Conservation (phyloP, 1,140 invertebrate species). For the Neodiprion pinetum region DNA sequence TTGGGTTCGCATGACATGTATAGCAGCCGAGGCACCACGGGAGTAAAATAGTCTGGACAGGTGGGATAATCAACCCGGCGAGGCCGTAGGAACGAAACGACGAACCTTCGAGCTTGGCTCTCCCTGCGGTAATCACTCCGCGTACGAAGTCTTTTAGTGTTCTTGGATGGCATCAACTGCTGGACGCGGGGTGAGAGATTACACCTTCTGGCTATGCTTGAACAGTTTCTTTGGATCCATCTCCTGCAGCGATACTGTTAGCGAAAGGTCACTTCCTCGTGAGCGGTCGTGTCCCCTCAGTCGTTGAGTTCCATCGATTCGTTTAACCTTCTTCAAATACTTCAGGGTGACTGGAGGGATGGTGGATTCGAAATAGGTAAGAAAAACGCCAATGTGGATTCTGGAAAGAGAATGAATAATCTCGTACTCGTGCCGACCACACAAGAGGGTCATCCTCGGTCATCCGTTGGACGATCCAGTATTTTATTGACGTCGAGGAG, state of each 20-base stretch:
- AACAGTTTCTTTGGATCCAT: neutral
- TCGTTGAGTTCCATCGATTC: too few relatives aligned
- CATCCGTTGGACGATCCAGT: slow-evolving; percentile 34
- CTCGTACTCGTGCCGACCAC: neutral
- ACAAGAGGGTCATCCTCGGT: slow-evolving; percentile 7
- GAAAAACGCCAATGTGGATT: too few relatives aligned
- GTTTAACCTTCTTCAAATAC: too few relatives aligned
- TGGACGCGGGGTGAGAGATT: neutral
- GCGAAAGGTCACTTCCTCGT: neutral
- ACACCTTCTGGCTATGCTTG: slow-evolving; percentile 2
- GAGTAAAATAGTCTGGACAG: slow-evolving; percentile 58
- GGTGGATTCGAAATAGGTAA: too few relatives aligned
- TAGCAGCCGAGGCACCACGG: slow-evolving; percentile 29
- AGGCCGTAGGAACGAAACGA: neutral
- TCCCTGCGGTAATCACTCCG: slow-evolving; percentile 52
- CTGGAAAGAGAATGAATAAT: neutral
- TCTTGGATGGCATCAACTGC: slow-evolving; percentile 10
- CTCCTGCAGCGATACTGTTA: neutral
- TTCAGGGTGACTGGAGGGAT: too few relatives aligned
- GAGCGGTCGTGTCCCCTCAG: too few relatives aligned
- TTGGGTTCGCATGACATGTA: too few relatives aligned
- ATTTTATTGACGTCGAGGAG: slow-evolving; percentile 35
- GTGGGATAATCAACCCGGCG: slow-evolving; percentile 57
- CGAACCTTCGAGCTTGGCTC: neutral
- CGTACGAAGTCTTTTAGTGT: slow-evolving; percentile 46